Evolutionary conservation across 2,113 vertebrate genomes (phyloP), one percentile per base, ranked within the genome.

Genomic region (Boulengeromyrus knoepffleri): DNA sequence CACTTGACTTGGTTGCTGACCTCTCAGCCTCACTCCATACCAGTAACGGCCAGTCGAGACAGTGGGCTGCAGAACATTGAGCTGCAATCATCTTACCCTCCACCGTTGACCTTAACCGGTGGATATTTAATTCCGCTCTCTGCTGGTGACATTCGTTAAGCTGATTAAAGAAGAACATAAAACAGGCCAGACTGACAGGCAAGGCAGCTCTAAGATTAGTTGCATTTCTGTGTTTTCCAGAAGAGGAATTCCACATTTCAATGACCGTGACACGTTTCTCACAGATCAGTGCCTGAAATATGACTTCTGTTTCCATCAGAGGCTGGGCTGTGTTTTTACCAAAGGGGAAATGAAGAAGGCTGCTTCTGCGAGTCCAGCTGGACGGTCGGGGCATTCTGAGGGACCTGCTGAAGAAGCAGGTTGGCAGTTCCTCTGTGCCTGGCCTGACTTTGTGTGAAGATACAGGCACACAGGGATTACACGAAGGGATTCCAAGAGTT

Each of bases 41-140:
- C 89, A 89, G 83, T 91, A 87, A 39, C 88, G 88, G 92, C 90
- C 89, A 91, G 91, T 90, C 87, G 83, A 80, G 66, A 70, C 62
- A 47, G 89, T 74, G 90, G 90, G 45, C 66, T n/a, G 84, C 89
- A 91, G 92, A 89, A 93, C 91, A 93, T 91, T 92, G 87, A 92
- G 90, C 85, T 89, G 91, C 90, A 91, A 93, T 93, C 92, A 91
- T 91, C 89, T 77, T n/a, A 74, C 39, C 47, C 49, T 88, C 56
- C 31, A 88, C 88, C 9, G 46, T 24, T 87, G n/a, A 87, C 49
- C 46, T 31, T 52, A 88, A 53, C 39, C 52, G 70, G 87, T 62
- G 89, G 80, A 90, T 87, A 91, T 90, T 88, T 92, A 89, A 91
- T 84, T 84, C 47, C 49, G 39, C 87, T 91, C 90, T 56, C 83